These are phyloP conservation scores for Hydrozoanthus tunicans DNA, from an alignment of 64 coral and sea anemone species.

Conservation along the genomic window DNA sequence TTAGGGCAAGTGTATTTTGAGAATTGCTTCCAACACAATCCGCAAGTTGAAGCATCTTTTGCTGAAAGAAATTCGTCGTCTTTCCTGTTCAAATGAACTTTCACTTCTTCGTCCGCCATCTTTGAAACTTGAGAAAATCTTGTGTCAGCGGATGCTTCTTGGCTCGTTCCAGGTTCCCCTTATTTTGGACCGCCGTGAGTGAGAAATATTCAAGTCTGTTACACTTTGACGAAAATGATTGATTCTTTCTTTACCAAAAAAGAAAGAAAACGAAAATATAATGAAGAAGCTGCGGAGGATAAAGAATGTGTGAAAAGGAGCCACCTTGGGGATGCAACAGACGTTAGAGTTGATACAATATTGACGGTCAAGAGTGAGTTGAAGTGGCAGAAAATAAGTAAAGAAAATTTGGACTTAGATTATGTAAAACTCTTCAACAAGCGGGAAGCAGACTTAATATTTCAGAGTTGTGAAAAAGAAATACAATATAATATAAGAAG, in stretches of 20 bases:
- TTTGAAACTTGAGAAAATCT: slow-evolving; percentile 8
- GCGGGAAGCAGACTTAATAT: slow-evolving; percentile 65
- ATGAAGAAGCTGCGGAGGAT: slow-evolving; percentile 7
- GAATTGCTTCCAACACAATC: slow-evolving; percentile 67
- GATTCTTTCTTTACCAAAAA: slow-evolving; percentile 66
- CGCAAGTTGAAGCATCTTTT: slow-evolving; percentile 48
- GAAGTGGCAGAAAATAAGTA: slow-evolving; percentile 73
- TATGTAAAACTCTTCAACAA: slow-evolving; percentile 77
- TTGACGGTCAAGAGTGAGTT: slow-evolving; percentile 42
- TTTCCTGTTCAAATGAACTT: neutral
- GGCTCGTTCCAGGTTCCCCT: neutral
- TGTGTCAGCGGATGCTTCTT: neutral
- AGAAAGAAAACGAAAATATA: slow-evolving; percentile 28
- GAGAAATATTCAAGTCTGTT: no score
- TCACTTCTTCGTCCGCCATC: slow-evolving; percentile 63
- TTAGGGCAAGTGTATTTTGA: slow-evolving; percentile 96
- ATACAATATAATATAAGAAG: slow-evolving; percentile 72
- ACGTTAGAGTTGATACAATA: neutral
- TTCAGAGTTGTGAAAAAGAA: slow-evolving; percentile 68
- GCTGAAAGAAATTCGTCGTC: slow-evolving; percentile 20
- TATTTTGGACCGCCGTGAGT: no score
- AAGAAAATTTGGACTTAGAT: slow-evolving; percentile 78
- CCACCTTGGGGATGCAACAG: neutral
- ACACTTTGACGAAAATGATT: slow-evolving; percentile 6
- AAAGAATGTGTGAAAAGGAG: neutral